phyloP scores from a whole-genome alignment of 2,888 invertebrate genomes.

The Folsomia candida region DNA sequence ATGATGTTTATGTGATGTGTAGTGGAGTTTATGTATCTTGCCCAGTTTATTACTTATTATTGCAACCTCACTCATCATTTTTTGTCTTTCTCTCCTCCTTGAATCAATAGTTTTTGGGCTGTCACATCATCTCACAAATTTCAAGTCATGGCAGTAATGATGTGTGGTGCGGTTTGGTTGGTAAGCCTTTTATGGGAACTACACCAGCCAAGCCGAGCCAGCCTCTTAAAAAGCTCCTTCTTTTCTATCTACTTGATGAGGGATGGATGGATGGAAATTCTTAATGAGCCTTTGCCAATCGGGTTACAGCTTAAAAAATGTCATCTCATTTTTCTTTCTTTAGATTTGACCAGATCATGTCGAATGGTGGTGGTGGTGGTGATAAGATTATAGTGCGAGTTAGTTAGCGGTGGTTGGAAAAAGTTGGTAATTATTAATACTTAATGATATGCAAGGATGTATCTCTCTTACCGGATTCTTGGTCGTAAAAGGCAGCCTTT shows the following conservation, averaged over 20 bases:
- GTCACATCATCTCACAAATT: background rate
- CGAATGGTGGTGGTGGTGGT: no score
- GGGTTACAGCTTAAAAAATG: background rate
- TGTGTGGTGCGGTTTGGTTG: no score
- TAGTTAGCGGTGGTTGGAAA: no score
- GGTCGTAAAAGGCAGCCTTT: constrained; percentile 49
- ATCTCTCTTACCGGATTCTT: constrained; percentile 48
- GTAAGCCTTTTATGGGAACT: background rate
- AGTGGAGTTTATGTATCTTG: background rate
- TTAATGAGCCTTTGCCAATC: background rate
- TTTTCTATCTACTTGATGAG: background rate
- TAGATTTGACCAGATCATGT: background rate
- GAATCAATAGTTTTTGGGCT: background rate
- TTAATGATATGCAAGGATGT: no score
- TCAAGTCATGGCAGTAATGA: background rate
- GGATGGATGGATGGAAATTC: background rate
- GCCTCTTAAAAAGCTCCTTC: no score
- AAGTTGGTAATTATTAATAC: no score
- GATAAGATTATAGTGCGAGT: no score
- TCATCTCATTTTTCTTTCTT: background rate
- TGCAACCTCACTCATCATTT: background rate
- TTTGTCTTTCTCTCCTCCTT: background rate
- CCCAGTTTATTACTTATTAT: background rate
- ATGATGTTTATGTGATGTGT: background rate
- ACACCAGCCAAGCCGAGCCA: background rate